Evolutionary conservation across 2,797 vertebrate species (phyloP).

Genomic region (Malacoraja senta): DNA sequence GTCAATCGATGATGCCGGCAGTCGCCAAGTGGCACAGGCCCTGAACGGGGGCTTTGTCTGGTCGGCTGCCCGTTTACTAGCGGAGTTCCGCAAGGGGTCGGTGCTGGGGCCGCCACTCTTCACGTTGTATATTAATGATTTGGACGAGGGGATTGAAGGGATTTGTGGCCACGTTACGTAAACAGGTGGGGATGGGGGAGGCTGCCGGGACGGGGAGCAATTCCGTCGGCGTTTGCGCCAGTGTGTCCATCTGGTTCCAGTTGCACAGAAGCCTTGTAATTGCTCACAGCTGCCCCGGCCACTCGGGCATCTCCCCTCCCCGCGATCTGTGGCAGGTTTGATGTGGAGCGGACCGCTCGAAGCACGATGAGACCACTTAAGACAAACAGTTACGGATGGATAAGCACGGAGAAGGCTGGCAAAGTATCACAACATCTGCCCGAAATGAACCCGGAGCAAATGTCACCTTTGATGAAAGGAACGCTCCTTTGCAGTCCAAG

Average conservation of each 20-base stretch:
- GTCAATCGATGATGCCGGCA: too few relatives aligned
- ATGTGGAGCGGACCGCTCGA: neutral
- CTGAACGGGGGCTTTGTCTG: too few relatives aligned
- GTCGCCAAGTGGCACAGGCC: too few relatives aligned
- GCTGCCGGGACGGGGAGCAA: neutral
- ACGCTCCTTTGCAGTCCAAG: constrained; percentile 60
- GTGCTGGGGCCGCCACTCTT: too few relatives aligned
- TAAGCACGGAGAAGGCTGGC: neutral
- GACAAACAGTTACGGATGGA: neutral
- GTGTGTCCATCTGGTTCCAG: neutral
- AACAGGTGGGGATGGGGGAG: neutral
- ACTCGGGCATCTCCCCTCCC: neutral
- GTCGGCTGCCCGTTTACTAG: too few relatives aligned
- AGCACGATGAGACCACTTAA: too few relatives aligned
- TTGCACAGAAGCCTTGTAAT: neutral
- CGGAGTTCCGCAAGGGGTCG: too few relatives aligned
- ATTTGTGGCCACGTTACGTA: too few relatives aligned
- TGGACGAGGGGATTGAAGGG: too few relatives aligned
- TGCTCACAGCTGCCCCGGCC: neutral
- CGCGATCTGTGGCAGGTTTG: neutral
- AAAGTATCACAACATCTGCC: neutral
- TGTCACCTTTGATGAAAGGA: constrained; percentile 62
- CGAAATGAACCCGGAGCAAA: neutral
- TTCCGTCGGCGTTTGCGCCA: neutral
- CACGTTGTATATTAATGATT: too few relatives aligned